phyloP scores from a whole-genome alignment of 2,797 vertebrate genomes.

The Amphiprion clarkii region DNA sequence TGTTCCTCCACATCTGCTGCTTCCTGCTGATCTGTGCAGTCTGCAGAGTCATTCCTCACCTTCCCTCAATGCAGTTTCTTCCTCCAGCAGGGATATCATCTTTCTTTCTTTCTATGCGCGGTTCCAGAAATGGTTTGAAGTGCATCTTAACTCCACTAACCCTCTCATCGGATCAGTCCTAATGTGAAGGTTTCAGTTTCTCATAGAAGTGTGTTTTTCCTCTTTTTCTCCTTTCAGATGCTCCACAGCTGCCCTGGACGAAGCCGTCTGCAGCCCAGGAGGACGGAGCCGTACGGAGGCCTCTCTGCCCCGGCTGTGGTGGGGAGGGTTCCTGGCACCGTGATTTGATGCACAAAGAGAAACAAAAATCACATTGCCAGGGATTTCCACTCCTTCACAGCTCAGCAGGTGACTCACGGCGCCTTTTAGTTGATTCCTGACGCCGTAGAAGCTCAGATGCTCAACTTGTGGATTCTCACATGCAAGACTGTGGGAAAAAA shows the following conservation, averaged over 20 bases:
- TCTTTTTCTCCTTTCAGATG: slow-evolving; percentile 33
- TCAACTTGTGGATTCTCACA: too few species aligned
- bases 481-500: too few species aligned
- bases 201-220: background rate
- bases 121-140: slow-evolving; percentile 22
- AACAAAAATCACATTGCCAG: slow-evolving; percentile 93
- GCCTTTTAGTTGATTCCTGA: slow-evolving; percentile 17
- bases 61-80: slow-evolving; percentile 21
- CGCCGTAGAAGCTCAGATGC: too few species aligned
- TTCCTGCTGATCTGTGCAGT: slow-evolving; percentile 62
- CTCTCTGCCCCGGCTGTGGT: slow-evolving; percentile 75
- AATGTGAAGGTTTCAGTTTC: slow-evolving; percentile 30
- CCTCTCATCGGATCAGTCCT: slow-evolving; percentile 37
- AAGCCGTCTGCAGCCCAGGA: slow-evolving; percentile 59
- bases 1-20: slow-evolving; percentile 75
- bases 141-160: background rate
- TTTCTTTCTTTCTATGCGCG: slow-evolving; percentile 34
- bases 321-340: slow-evolving; percentile 91
- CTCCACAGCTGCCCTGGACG: slow-evolving; percentile 68
- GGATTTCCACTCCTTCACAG: slow-evolving; percentile 90
- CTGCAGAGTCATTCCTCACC: slow-evolving; percentile 61
- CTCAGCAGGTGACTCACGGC: slow-evolving; percentile 64
- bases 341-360: slow-evolving; percentile 89
- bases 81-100: slow-evolving; percentile 32
- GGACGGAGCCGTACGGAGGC: slow-evolving; percentile 13